phyloP scores from a whole-genome alignment of 2,888 invertebrate genomes.

The Mythimna albipuncta region DNA sequence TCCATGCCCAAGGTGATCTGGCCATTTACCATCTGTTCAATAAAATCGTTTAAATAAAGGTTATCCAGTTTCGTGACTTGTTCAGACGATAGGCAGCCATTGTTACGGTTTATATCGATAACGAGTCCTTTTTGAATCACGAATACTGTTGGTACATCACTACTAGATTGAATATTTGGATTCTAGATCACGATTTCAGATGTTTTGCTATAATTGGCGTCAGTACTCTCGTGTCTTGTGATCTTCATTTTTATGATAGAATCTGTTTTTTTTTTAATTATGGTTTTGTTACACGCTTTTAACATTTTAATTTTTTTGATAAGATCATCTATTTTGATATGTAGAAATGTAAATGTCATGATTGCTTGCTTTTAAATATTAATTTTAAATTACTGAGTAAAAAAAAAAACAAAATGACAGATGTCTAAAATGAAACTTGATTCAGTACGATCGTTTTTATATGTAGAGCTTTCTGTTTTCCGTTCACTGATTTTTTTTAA shows the following conservation, averaged over 20 bases:
- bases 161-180: constrained; percentile 33
- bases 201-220: constrained; percentile 28
- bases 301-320: constrained; percentile 18
- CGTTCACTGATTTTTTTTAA: constrained; percentile 53
- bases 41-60: constrained; percentile 79
- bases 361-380: not conserved
- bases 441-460: constrained; percentile 44
- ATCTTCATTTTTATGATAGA: not conserved
- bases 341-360: constrained; percentile 4
- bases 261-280: not conserved
- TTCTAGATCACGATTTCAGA: constrained; percentile 42
- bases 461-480: constrained; percentile 55
- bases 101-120: constrained; percentile 57
- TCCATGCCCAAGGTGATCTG: constrained; percentile 71
- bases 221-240: constrained; percentile 6
- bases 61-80: constrained; percentile 73
- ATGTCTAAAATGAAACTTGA: constrained; percentile 44
- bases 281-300: not conserved
- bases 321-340: constrained; percentile 2
- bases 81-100: constrained; percentile 52
- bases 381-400: constrained; percentile 2
- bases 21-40: constrained; percentile 69
- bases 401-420: constrained; percentile 12
- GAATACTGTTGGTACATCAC: constrained; percentile 52
- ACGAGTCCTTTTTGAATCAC: constrained; percentile 54